A percentile compares a stretch with the other conserved stretches of the same genome.
Conservation (phyloP, 2,797 vertebrate species). For the Allochrocebus solatus region DNA sequence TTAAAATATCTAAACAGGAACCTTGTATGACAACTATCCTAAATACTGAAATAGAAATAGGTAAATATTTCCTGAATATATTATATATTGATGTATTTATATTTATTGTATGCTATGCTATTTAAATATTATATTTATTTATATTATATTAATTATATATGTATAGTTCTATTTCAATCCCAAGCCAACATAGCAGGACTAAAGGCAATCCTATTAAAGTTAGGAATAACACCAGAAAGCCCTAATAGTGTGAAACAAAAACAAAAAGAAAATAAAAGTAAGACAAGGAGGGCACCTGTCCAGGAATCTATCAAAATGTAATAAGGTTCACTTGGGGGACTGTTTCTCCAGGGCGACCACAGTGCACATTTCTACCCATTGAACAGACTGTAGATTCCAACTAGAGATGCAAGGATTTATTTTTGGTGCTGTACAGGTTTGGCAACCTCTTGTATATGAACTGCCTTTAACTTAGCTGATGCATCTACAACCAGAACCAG, state of each 20-base stretch:
- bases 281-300: neutral
- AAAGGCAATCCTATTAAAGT: neutral
- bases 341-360: neutral
- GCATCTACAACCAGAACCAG: neutral
- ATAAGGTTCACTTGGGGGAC: neutral
- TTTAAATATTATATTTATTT: neutral
- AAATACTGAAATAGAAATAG: neutral
- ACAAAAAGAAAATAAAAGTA: neutral
- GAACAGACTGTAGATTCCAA: neutral
- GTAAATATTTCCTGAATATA: neutral
- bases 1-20: neutral
- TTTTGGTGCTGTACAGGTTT: neutral
- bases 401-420: neutral
- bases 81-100: too few species aligned
- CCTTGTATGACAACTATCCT: neutral
- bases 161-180: neutral
- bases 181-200: neutral
- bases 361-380: neutral
- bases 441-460: neutral
- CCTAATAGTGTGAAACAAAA: neutral
- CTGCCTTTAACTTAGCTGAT: neutral
- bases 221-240: neutral
- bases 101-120: neutral
- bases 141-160: neutral
- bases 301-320: neutral